Base-by-base conservation (phyloP, 2,888 invertebrate species). In the Diarsia mendica region DNA sequence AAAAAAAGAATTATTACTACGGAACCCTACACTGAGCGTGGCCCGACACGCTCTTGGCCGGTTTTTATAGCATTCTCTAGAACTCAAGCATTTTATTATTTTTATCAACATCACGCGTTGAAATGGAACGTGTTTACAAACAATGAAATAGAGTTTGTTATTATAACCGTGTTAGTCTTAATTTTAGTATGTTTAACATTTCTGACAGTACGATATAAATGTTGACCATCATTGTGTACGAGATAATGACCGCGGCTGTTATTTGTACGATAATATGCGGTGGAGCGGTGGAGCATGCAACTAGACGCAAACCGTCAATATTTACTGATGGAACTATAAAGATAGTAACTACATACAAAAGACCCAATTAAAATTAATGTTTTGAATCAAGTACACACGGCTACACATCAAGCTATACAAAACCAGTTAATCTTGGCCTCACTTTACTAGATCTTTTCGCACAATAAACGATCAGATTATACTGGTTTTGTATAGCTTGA, bases 131-230 rank as follows among this genome's bases (percentile, higher is more conserved):
- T 63, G 66, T 83, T 79, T 79, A 63, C 67, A 67, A 70, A 68
- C 18, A 61, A 9, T 33, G 53, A 77, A 70, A 55, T 67, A 65
- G 51, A 44, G 33, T 20, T 58, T 5, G 4, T n/a, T n/a, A 67
- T 67, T 60, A 39, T 65, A 79, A 73, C 72, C 63, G 53, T 69
- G 72, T 70, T 70, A 75, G 74, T 60, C 63, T 70, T 67, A 71
- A 82, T 78, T 87, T 87, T 64, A 75, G 49, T 63, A 67, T 72
- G 66, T 80, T 80, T 78, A 72, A 67, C 39, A 66, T 67, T 73
- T 76, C 58, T 53, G 67, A 82, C 75, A 75, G 75, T 85, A 85
- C 72, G 9, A 75, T 67, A 72, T 65, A 75, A 69, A 65, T 82
- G 67, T 76, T 73, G 55, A 46, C 44, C 15, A 49, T 70, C 74